Conservation (phyloP, 2,888 invertebrate species). For the Leptopilina drosophilae region DNA sequence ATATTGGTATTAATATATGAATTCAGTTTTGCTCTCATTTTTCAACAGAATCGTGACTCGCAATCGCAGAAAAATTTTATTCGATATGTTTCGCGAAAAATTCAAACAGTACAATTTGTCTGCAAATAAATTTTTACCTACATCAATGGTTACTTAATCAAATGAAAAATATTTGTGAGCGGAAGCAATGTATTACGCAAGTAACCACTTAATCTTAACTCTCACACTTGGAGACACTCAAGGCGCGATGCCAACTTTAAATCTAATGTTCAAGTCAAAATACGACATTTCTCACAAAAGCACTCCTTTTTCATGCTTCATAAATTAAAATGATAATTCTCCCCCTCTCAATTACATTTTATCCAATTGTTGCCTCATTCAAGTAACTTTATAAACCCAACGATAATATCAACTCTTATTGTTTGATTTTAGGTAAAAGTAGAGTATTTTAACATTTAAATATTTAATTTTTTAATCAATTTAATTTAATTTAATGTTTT, state of each 20-base stretch:
- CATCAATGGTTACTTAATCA: conserved; percentile 42
- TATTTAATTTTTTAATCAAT: too few relatives aligned
- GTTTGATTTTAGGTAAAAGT: neutral
- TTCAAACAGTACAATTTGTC: neutral
- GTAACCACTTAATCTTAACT: conserved; percentile 46
- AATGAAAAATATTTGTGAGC: conserved; percentile 50
- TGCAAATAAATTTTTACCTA: neutral
- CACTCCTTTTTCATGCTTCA: conserved; percentile 44
- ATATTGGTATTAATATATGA: too few relatives aligned
- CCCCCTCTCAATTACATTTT: conserved; percentile 22
- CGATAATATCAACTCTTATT: neutral
- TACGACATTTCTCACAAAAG: conserved; percentile 22
- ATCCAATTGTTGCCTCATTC: conserved; percentile 16
- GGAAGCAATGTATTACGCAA: conserved; percentile 46
- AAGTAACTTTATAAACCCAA: neutral
- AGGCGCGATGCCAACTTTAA: conserved; percentile 47
- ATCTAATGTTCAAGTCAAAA: conserved; percentile 45
- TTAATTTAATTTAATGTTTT: too few relatives aligned
- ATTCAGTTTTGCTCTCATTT: too few relatives aligned
- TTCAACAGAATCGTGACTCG: too few relatives aligned
- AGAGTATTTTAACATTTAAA: too few relatives aligned
- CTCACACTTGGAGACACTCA: conserved; percentile 38
- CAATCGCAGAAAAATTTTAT: too few relatives aligned
- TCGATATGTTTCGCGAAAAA: neutral
- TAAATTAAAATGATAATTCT: conserved; percentile 46